Base-by-base conservation (phyloP, 2,113 vertebrate species). In the Myiozetetes cayanensis region DNA sequence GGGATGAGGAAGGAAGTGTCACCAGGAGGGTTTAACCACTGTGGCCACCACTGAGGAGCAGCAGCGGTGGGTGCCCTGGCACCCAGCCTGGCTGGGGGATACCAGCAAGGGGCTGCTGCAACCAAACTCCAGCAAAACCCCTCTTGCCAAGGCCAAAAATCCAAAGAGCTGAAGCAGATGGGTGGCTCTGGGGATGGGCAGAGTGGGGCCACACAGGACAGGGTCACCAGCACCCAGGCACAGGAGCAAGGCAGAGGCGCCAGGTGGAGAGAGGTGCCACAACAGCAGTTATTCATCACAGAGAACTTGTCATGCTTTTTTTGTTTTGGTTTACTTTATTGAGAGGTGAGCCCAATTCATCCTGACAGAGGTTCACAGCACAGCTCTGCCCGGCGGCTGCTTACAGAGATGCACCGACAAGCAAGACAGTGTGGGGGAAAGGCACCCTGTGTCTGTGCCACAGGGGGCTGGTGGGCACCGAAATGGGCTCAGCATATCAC, bases 331-430 rank as follows among this genome's bases (percentile, higher is more conserved):
- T 25, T 44, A 30, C 55, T 67, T 21, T 44, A 49, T 3, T 37
- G 24, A 52, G 61, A 76, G 58, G 53, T 87, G 92, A 93, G 37
- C 53, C 44, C 87, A 37, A 80, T 87, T 62, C 62, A 77, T 85
- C 44, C 82, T 91, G 94, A 94, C 94, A 95, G 63, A 37, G 49
- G 31, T 68, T 93, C 80, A 66, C 82, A 90, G 89, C 70, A 46
- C 61, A 25, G 27, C 52, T 87, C 59, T 72, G 87, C 70, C 80
- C 6, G 0, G 35, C 10, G 11, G 88, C 82, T 67, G 81, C 25
- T 53, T 41, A 44, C 41, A 66, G 35, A 83, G 20, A 73, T 1
- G 1, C 1, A 1, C 25, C 5, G 1, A 65, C 33, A 71, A 89
- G 43, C 59, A 39, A 25, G 47, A 33, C 0, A 0, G 17, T 3